A percentile compares a stretch with the other conserved stretches of the same genome.
These are phyloP conservation scores for Rhogogaster chlorosoma DNA, from an alignment of 2,888 invertebrate genomes.

Conservation along the genomic window DNA sequence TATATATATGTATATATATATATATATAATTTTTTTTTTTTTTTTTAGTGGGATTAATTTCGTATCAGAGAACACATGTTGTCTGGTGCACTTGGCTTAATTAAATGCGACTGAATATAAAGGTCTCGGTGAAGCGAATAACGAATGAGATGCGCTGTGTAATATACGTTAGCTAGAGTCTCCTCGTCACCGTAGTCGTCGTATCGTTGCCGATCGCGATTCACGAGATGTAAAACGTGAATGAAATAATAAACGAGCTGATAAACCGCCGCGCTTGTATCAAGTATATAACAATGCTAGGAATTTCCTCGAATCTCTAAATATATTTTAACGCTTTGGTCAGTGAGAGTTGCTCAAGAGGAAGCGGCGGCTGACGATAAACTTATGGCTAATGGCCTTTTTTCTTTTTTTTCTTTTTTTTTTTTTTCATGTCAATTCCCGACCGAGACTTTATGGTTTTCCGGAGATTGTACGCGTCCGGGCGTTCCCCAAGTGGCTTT, in stretches of 20 bases:
- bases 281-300: background rate
- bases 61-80: slow-evolving; percentile 36
- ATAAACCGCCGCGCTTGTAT: too few relatives aligned
- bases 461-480: background rate
- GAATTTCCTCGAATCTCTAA: background rate
- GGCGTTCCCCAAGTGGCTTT: background rate
- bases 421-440: background rate
- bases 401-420: too few relatives aligned
- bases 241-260: background rate
- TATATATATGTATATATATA: background rate
- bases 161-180: background rate
- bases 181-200: background rate
- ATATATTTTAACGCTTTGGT: slow-evolving; percentile 4
- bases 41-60: slow-evolving; percentile 17
- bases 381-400: background rate
- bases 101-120: slow-evolving; percentile 7
- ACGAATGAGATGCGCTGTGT: background rate
- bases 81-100: slow-evolving; percentile 26
- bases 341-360: background rate
- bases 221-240: background rate
- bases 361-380: background rate
- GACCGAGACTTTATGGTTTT: background rate
- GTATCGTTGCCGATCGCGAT: background rate
- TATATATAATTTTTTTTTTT: background rate
- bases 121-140: background rate